Percentiles rank a stretch among this genome's conserved stretches.
phyloP scores from a whole-genome alignment of 2,888 invertebrate genomes.

The Brachypalpus laphriformis region DNA sequence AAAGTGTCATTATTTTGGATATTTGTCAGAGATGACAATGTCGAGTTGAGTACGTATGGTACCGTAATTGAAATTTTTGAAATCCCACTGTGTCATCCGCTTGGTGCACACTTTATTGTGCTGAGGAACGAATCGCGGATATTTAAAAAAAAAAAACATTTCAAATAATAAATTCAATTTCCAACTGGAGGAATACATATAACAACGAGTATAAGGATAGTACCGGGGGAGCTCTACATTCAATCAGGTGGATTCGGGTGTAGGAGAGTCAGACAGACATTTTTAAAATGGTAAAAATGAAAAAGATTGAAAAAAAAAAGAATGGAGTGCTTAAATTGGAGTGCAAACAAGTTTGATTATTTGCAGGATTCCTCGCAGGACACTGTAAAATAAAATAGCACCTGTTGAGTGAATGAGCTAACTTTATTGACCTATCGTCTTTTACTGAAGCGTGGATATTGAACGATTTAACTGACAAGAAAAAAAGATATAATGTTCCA shows the following conservation, averaged over 20 bases:
- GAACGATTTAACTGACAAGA: too few species aligned
- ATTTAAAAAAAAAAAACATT: too few species aligned
- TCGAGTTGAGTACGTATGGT: neutral
- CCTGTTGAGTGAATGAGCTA: neutral
- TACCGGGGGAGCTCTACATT: neutral
- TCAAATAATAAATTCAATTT: neutral
- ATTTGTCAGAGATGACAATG: slow-evolving; percentile 24
- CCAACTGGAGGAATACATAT: neutral
- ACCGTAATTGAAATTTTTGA: slow-evolving; percentile 6
- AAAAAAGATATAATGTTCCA: too few species aligned
- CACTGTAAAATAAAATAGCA: neutral
- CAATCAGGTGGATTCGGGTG: neutral
- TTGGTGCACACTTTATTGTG: neutral
- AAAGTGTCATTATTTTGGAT: slow-evolving; percentile 22
- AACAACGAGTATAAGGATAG: neutral
- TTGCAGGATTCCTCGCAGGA: neutral
- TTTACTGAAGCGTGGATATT: too few species aligned
- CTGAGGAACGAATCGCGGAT: neutral
- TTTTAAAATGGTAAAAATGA: too few species aligned
- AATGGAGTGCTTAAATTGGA: neutral
- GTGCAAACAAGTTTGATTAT: neutral
- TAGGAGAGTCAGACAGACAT: neutral
- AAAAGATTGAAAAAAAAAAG: neutral
- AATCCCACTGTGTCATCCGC: neutral
- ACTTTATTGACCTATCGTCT: neutral